Base-by-base conservation (phyloP, 2,797 vertebrate species). In the Poecile montanus region DNA sequence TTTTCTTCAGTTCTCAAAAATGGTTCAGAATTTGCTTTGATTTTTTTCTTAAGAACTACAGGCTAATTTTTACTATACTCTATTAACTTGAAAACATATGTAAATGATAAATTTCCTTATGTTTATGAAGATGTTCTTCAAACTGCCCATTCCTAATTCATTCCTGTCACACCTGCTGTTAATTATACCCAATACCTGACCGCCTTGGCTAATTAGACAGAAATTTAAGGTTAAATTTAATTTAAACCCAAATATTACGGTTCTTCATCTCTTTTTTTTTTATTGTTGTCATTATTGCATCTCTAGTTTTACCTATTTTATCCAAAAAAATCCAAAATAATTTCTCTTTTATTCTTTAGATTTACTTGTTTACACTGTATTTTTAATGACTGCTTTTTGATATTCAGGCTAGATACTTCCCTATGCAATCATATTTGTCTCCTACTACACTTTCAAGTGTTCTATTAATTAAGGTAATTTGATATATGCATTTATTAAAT, bases 381-480 rank as follows among this genome's bases (percentile, higher is more conserved):
- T 89, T 89, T 63, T 84, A 87, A 58, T 70, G 20, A 48, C 16
- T 82, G 3, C 26, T 71, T 73, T 94, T 77, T 50, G 16, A 45
- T 85, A 82, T 42, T 87, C 61, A 74, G 11, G 7, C 42, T 85
- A 50, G 66, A 91, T 34, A 47, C 26, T 87, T 91, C 53, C n/a
- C 93, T 89, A 74, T 80, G 61, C 48, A 92, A 83, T 80, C 29
- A 19, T 77, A 38, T 77, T 56, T 34, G 23, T 67, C 56, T 93
- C 38, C 53, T 88, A 58, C 66, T 88, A 68, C 38, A 44, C 25
- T 76, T 87, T 91, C 40, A 80, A 94, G 65, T 85, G 42, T 85
- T 83, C 72, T 25, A 5, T 83, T 93, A 94, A 92, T 93, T 71
- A 94, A 89, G 38, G 58, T 92, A 74, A 91, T 93, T 92, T 83